Base-by-base conservation (phyloP, 2,888 invertebrate species). In the Synanthedon formicaeformis region DNA sequence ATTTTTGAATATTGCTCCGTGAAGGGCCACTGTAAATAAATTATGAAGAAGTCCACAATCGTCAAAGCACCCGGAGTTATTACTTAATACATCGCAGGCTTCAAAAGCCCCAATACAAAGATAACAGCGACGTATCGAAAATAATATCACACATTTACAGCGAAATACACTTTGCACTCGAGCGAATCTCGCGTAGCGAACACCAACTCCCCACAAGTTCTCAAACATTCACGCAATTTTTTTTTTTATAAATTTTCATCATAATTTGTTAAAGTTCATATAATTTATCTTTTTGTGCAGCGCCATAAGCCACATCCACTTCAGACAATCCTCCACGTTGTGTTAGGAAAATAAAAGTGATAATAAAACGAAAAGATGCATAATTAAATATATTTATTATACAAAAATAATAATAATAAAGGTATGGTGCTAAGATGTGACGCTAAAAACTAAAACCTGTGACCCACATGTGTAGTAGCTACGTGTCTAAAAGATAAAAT, bases 21-120 rank as follows among this genome's bases (percentile, higher is more conserved):
- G 34, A 34, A 34, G 34, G 34, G 34, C 34, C 34, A 34, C 34
- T 34, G 34, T 34, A 34, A 34, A 71, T 81, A 77, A 80, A 80
- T 83, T 85, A 85, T 79, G 75, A 71, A 81, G 78, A 81, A 34
- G 74, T 85, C 83, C 85, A 84, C 84, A 84, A 84, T 85, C 81
- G 83, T 85, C 82, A 84, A 87, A 87, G 87, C 87, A 87, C 87
- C 87, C 83, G 85, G 80, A 81, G 78, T 86, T 85, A 80, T 79
- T 75, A 79, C 81, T 85, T 82, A 81, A 76, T 83, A 85, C 83
- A 84, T 80, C 67, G 81, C 78, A 76, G 86, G 83, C 86, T 82
- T 84, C 79, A 81, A 62, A 85, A 86, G 85, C 85, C 84, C 64
- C 71, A 71, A 55, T 53, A 57, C 66, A 69, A 69, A 34, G 34